phyloP scores from a whole-genome alignment of 2,888 invertebrate genomes.

The Chrysolina americana region DNA sequence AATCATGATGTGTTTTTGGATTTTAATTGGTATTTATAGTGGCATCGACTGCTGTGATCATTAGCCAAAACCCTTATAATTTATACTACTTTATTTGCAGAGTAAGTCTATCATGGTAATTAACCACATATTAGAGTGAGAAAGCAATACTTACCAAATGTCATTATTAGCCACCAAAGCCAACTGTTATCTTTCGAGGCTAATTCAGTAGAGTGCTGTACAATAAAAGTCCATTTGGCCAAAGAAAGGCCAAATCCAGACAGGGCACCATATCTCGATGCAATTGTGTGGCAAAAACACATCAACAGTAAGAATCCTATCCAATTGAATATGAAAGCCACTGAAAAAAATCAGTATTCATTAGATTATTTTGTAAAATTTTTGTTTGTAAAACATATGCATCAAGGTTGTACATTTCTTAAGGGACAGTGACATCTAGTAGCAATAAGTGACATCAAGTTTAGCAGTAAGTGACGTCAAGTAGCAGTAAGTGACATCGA shows the following conservation, averaged over 20 bases:
- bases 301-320: constrained; percentile 92
- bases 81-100: constrained; percentile 11
- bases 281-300: constrained; percentile 95
- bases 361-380: no score
- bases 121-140: constrained; percentile 12
- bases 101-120: constrained; percentile 2
- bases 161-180: constrained; percentile 95
- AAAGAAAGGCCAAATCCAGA: constrained; percentile 94
- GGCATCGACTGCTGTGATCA: no score
- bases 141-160: constrained; percentile 79
- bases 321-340: constrained; percentile 97
- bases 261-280: constrained; percentile 92
- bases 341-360: no score
- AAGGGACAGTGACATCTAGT: no score
- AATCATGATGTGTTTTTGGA: no score
- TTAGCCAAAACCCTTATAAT: no score
- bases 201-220: constrained; percentile 90
- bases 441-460: no score
- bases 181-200: constrained; percentile 91
- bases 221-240: constrained; percentile 96
- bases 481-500: no score
- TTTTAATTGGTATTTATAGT: no score
- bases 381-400: no score
- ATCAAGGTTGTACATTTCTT: no score
- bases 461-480: no score